Evolutionary conservation across 2,113 vertebrate species (phyloP).

Genomic region (Parus major): DNA sequence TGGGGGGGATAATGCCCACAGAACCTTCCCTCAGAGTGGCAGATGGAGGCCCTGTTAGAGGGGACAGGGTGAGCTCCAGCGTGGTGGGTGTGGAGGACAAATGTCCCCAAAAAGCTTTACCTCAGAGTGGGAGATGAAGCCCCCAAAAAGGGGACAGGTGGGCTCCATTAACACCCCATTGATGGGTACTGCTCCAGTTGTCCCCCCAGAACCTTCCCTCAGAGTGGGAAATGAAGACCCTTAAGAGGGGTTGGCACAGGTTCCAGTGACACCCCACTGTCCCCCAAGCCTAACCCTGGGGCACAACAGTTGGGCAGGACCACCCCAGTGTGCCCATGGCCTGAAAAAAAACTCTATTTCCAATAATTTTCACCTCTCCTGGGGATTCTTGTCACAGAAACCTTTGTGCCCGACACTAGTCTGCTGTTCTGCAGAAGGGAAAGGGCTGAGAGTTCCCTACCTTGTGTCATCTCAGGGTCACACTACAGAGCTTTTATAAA

Average conservation of each 20-base stretch:
- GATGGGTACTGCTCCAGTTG: fast-evolving
- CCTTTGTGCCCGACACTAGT: fast-evolving
- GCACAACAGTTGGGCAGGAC: background rate
- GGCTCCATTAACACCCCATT: background rate
- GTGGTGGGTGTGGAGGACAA: too few species aligned
- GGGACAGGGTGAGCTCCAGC: background rate
- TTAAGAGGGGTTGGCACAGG: background rate
- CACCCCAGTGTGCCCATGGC: fast-evolving
- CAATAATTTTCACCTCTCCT: background rate
- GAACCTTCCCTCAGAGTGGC: background rate
- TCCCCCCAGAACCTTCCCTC: fast-evolving
- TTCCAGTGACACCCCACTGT: background rate
- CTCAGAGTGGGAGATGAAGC: background rate
- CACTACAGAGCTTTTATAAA: background rate
- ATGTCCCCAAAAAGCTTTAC: background rate
- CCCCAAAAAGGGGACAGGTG: background rate
- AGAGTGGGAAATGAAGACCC: background rate
- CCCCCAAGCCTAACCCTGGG: background rate
- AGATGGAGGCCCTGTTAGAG: background rate
- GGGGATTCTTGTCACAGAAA: fast-evolving
- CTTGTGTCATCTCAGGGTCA: too few species aligned
- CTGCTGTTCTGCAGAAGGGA: background rate
- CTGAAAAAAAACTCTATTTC: fast-evolving
- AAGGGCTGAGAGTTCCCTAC: too few species aligned
- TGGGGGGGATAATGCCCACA: fast-evolving